Base-by-base conservation (phyloP, 37 sponge, comb jelly and placozoan species). In the Bolinopsis microptera region DNA sequence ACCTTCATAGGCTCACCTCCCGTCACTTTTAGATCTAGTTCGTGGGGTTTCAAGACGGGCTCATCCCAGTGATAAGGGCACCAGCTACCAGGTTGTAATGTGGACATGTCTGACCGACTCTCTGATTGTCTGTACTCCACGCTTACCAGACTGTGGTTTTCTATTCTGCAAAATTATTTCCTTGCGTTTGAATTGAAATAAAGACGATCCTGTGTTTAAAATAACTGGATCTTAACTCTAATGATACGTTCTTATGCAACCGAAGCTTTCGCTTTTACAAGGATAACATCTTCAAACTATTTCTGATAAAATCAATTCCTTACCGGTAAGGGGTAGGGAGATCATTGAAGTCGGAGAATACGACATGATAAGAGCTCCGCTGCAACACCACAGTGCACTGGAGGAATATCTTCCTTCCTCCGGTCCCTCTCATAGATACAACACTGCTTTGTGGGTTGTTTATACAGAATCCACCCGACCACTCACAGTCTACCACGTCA, bases 391-490 rank as follows among this genome's bases (percentile, higher is more conserved):
- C 82, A 33, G 82, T 80, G 32, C 82, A 80, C 37, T 80, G 82
- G 9, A 80, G 82, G 37, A 80, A 80, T 80, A 80, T 80, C 82
- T 80, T 80, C 82, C 82, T 31, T 1, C 82, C 82, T 23, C 37
- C 37, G 37, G 21, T 24, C 22, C 82, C 82, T 80, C 82, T 33
- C 82, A 80, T 80, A 22, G 82, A 33, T 8, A 80, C 38, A 37
- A 80, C 82, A 30, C 37, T 35, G 23, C 82, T 80, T 30, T 80
- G 38, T 3, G 82, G 38, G 38, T 94, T 69, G 92, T 93, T 83
- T 24, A 98, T 70, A 0, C 83, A n/a, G 74, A 98, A 98, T 39
- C 97, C 97, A 38, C 97, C 96, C 21, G 97, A 96, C 98, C 98
- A 98, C 38, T 83, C 94, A 40, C 95, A 95, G 92, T 95, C 97